A percentile compares a stretch with the other conserved stretches of the same genome.
Conservation (phyloP, 2,113 vertebrate genomes). For the Triplophysa rosa region DNA sequence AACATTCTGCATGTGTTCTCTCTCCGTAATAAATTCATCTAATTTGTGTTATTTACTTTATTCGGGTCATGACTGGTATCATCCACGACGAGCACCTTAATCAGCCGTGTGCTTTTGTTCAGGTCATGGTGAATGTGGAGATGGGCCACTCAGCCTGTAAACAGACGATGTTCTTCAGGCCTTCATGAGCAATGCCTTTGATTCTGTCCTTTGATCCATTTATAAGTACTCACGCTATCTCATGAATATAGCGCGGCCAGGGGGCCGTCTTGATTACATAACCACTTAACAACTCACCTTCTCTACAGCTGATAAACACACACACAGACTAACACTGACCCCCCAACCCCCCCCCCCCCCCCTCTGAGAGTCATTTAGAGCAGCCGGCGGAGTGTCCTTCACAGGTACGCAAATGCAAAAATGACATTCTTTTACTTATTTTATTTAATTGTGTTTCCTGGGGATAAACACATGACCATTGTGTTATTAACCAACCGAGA, state of each 20-base stretch:
- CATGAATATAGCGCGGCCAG: slow-evolving; percentile 28
- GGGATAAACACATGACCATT: too few relatives aligned
- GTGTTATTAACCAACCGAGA: too few relatives aligned
- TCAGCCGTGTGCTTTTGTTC: slow-evolving; percentile 12
- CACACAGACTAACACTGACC: slow-evolving; percentile 4
- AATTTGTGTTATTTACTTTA: slow-evolving; percentile 13
- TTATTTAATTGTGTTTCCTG: too few relatives aligned
- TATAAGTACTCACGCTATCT: slow-evolving; percentile 33
- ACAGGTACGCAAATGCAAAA: neutral
- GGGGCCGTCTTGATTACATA: slow-evolving; percentile 33
- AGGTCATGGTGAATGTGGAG: slow-evolving; percentile 31
- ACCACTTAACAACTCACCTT: slow-evolving; percentile 39
- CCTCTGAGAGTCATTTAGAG: neutral
- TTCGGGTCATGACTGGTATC: neutral
- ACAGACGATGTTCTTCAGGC: slow-evolving; percentile 8
- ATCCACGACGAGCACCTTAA: slow-evolving; percentile 18
- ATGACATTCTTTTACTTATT: too few relatives aligned
- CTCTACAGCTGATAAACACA: slow-evolving; percentile 31
- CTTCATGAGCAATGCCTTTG: slow-evolving; percentile 32
- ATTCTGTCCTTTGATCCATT: slow-evolving; percentile 36
- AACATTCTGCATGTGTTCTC: neutral
- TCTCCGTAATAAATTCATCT: neutral
- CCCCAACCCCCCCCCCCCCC: too few relatives aligned
- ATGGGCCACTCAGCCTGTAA: slow-evolving; percentile 17
- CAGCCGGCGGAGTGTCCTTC: neutral